Conservation (phyloP, 2,888 invertebrate species). For the Pammene fasciana region DNA sequence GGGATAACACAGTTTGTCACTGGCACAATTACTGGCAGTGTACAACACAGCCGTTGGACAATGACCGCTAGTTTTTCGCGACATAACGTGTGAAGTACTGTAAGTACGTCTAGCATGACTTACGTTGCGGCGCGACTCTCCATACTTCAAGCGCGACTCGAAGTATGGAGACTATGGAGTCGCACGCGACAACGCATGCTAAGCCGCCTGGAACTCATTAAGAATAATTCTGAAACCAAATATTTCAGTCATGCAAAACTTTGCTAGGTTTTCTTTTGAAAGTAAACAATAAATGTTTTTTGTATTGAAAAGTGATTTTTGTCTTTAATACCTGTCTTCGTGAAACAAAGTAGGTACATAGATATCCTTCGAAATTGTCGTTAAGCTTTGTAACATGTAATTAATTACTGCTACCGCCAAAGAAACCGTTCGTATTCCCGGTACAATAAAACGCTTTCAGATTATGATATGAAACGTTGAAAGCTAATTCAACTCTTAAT, state of each 20-base stretch:
- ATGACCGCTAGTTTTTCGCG: slow-evolving; percentile 59
- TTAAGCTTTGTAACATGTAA: slow-evolving; percentile 68
- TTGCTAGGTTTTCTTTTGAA: slow-evolving; percentile 30
- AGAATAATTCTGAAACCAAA: background rate
- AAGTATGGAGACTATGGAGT: no score
- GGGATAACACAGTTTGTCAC: slow-evolving; percentile 72
- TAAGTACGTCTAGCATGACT: background rate
- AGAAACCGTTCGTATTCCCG: slow-evolving; percentile 54
- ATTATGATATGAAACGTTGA: slow-evolving; percentile 78
- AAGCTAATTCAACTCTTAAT: slow-evolving; percentile 76
- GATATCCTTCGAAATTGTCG: slow-evolving; percentile 60
- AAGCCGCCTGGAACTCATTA: no score
- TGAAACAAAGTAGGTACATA: slow-evolving; percentile 54
- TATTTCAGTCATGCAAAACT: background rate
- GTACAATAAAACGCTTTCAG: slow-evolving; percentile 74
- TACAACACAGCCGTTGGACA: slow-evolving; percentile 54
- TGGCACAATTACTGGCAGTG: slow-evolving; percentile 68
- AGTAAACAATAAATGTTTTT: slow-evolving; percentile 56
- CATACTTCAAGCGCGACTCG: no score
- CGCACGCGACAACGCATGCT: no score
- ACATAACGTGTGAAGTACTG: slow-evolving; percentile 55
- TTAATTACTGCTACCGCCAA: slow-evolving; percentile 62
- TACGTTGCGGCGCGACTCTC: no score
- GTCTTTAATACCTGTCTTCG: slow-evolving; percentile 55
- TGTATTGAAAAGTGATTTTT: slow-evolving; percentile 35